Conservation (phyloP, 2,797 vertebrate genomes). For the Tamandua tetradactyla region DNA sequence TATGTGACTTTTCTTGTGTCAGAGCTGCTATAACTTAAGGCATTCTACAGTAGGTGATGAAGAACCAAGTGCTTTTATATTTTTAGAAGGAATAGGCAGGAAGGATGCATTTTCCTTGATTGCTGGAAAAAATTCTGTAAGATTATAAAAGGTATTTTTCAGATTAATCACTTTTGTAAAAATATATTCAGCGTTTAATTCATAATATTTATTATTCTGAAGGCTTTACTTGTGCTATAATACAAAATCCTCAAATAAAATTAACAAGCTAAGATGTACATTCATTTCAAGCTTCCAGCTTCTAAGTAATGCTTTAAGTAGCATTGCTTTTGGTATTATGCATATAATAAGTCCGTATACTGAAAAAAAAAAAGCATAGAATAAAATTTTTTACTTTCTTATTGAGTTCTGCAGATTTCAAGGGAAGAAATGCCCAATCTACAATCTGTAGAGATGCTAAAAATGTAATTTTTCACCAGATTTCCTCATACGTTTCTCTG, state of each 20-base stretch:
- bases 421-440: neutral
- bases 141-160: neutral
- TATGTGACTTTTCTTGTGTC: slow-evolving; percentile 78
- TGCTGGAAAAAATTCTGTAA: neutral
- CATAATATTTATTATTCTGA: neutral
- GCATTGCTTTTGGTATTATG: neutral
- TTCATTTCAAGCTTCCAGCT: neutral
- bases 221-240: neutral
- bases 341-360: neutral
- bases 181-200: neutral
- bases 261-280: neutral
- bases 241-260: neutral
- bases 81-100: neutral
- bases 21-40: slow-evolving; percentile 42
- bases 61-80: neutral
- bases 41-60: neutral
- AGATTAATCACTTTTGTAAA: neutral
- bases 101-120: neutral
- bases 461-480: neutral
- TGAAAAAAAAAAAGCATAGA: neutral
- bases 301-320: neutral
- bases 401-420: neutral
- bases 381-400: neutral
- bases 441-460: neutral
- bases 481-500: neutral